Conservation (phyloP, 2,888 invertebrate genomes). For the Ptycholaimellus sp. region DNA sequence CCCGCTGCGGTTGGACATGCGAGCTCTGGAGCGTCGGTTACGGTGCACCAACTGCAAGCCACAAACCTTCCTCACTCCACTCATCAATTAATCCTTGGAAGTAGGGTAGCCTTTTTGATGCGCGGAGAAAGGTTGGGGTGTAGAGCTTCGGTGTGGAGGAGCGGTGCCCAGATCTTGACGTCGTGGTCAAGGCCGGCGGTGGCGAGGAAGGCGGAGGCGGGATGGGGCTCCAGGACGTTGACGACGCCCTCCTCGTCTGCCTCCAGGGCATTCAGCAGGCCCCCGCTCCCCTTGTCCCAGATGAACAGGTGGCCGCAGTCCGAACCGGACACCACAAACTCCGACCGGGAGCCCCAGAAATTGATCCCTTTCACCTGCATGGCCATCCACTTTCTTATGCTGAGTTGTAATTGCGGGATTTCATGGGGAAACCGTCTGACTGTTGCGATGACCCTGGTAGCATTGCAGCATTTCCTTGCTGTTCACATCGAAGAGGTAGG, state of each 20-base stretch:
- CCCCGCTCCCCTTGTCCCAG: slow-evolving; percentile 66
- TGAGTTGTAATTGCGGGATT: not conserved
- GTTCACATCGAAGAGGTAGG: slow-evolving; percentile 57
- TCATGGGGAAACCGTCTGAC: slow-evolving; percentile 30
- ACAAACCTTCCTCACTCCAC: too few relatives aligned
- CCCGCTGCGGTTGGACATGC: too few relatives aligned
- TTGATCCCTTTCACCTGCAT: slow-evolving; percentile 59
- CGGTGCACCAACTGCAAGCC: too few relatives aligned
- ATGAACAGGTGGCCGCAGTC: slow-evolving; percentile 64
- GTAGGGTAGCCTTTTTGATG: too few relatives aligned
- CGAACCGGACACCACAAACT: slow-evolving; percentile 71
- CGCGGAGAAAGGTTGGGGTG: too few relatives aligned
- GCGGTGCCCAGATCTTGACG: slow-evolving; percentile 81
- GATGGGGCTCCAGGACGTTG: slow-evolving; percentile 74
- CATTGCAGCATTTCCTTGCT: slow-evolving; percentile 34
- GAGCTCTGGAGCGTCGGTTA: too few relatives aligned
- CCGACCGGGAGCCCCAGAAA: slow-evolving; percentile 69
- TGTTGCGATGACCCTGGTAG: slow-evolving; percentile 42
- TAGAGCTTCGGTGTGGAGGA: too few relatives aligned
- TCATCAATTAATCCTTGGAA: too few relatives aligned
- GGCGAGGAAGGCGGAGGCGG: slow-evolving; percentile 56
- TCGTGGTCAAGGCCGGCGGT: slow-evolving; percentile 73
- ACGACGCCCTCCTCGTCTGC: slow-evolving; percentile 63
- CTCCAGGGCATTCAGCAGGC: slow-evolving; percentile 62
- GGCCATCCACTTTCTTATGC: not conserved